Percentiles rank a stretch among this genome's conserved stretches.
Evolutionary conservation across 2,797 vertebrate species (phyloP).

Genomic region (Rhinophrynus dorsalis): DNA sequence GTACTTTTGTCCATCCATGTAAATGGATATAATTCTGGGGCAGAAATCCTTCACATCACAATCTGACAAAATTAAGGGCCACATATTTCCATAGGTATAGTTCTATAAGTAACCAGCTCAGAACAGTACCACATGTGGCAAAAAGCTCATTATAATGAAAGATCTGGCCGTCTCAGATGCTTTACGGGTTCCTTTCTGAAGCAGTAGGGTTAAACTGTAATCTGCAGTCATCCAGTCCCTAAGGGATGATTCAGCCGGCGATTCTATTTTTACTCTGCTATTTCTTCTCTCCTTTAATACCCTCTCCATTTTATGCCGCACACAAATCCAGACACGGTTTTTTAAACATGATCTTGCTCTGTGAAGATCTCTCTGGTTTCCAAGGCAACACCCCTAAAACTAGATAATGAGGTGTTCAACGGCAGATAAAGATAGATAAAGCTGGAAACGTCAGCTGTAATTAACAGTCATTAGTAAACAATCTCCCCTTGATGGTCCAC

Average conservation of each 20-base stretch:
- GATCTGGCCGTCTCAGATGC: too few relatives aligned
- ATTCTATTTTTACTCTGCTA: constrained; percentile 55
- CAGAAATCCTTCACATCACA: too few relatives aligned
- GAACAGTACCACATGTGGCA: too few relatives aligned
- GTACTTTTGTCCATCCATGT: too few relatives aligned
- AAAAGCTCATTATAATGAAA: too few relatives aligned
- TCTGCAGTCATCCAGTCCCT: constrained; percentile 44
- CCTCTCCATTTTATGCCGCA: not conserved
- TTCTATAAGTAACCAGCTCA: too few relatives aligned
- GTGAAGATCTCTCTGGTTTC: constrained; percentile 65
- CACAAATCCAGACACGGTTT: constrained; percentile 61
- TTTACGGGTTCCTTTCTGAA: not conserved
- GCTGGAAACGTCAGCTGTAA: constrained; percentile 53
- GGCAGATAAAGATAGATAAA: constrained; percentile 44
- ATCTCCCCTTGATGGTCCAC: not conserved
- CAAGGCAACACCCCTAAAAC: constrained; percentile 75
- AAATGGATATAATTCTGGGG: too few relatives aligned
- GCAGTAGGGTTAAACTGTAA: constrained; percentile 17
- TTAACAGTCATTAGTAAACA: constrained; percentile 54
- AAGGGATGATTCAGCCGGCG: constrained; percentile 48
- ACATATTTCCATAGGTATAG: too few relatives aligned
- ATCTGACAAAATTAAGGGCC: too few relatives aligned
- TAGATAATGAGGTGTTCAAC: constrained; percentile 72
- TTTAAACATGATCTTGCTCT: constrained; percentile 59
- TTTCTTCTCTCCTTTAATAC: constrained; percentile 56